A percentile compares a stretch with the other conserved stretches of the same genome.
These are phyloP conservation scores for Sinelater perroti DNA, from an alignment of 2,888 invertebrate species.

Conservation along the genomic window DNA sequence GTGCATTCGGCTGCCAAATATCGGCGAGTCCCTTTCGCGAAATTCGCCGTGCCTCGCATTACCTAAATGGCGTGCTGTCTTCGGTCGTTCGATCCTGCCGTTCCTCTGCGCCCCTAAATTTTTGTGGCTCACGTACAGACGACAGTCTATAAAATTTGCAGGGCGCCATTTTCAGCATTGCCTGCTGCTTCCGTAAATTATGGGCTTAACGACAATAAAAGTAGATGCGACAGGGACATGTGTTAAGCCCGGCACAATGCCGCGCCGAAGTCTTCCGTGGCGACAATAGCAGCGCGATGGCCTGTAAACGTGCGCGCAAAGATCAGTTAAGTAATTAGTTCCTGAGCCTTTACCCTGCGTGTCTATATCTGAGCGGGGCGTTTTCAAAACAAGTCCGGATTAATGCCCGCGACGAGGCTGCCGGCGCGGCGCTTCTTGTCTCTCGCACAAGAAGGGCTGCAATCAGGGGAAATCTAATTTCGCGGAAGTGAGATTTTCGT, in stretches of 20 bases:
- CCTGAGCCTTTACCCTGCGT: slow-evolving; percentile 16
- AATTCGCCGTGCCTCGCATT: too few species aligned
- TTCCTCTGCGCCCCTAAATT: too few species aligned
- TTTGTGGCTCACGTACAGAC: slow-evolving; percentile 16
- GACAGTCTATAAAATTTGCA: slow-evolving; percentile 23
- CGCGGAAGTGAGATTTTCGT: not conserved
- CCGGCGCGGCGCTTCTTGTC: not conserved
- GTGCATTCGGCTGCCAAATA: too few species aligned
- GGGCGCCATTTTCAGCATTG: slow-evolving; percentile 23
- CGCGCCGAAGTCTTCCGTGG: slow-evolving; percentile 24
- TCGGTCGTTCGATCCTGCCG: too few species aligned
- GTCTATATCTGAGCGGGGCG: slow-evolving; percentile 7
- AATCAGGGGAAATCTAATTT: not conserved
- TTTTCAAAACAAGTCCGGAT: slow-evolving; percentile 20
- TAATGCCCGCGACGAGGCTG: not conserved
- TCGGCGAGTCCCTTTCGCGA: too few species aligned
- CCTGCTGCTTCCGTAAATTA: slow-evolving; percentile 35
- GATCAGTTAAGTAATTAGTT: slow-evolving; percentile 27
- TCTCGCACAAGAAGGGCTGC: not conserved
- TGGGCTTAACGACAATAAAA: slow-evolving; percentile 37
- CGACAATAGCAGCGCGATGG: slow-evolving; percentile 34
- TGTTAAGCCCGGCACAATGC: slow-evolving; percentile 32
- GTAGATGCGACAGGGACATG: slow-evolving; percentile 33
- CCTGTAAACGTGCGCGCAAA: slow-evolving; percentile 17
- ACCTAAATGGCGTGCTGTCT: too few species aligned